Evolutionary conservation across 1,140 invertebrate genomes (phyloP).

Genomic region (Thalassaphorura encarpata): DNA sequence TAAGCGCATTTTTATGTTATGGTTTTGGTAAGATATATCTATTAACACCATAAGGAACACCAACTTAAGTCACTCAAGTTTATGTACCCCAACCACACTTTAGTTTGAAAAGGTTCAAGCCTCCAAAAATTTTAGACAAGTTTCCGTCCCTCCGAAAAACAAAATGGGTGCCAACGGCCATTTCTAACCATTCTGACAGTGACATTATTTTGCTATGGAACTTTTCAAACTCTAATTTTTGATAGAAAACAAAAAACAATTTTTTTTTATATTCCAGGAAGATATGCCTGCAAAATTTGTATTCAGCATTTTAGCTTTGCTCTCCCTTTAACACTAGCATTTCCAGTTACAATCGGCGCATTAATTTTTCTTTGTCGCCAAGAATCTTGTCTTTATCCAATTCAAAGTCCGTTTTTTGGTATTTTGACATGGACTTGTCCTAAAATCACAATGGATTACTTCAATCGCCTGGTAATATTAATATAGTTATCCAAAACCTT

Average conservation of each 20-base stretch:
- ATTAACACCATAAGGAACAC: no score
- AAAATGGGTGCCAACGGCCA: no score
- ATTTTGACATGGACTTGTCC: slow-evolving; percentile 16
- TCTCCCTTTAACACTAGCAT: slow-evolving; percentile 38
- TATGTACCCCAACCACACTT: no score
- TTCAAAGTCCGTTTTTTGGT: slow-evolving; percentile 29
- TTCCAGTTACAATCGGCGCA: slow-evolving; percentile 37
- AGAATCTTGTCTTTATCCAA: slow-evolving; percentile 31
- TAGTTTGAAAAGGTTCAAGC: no score
- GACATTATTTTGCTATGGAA: no score
- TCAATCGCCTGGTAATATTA: slow-evolving; percentile 11
- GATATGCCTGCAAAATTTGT: slow-evolving; percentile 32
- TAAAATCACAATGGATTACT: slow-evolving; percentile 30
- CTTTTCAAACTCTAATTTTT: no score
- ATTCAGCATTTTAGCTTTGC: slow-evolving; percentile 39
- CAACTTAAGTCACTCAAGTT: no score
- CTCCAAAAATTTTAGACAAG: no score
- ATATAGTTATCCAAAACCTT: slow-evolving; percentile 6
- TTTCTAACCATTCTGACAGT: no score
- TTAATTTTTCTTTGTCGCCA: slow-evolving; percentile 26
- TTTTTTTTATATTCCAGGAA: slow-evolving; percentile 30
- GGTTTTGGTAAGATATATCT: no score
- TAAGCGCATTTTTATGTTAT: background rate
- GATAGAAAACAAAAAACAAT: no score
- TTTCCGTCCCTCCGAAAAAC: no score